These are phyloP conservation scores for Tholera decimalis DNA, from an alignment of 2,888 invertebrate genomes.

Conservation along the genomic window DNA sequence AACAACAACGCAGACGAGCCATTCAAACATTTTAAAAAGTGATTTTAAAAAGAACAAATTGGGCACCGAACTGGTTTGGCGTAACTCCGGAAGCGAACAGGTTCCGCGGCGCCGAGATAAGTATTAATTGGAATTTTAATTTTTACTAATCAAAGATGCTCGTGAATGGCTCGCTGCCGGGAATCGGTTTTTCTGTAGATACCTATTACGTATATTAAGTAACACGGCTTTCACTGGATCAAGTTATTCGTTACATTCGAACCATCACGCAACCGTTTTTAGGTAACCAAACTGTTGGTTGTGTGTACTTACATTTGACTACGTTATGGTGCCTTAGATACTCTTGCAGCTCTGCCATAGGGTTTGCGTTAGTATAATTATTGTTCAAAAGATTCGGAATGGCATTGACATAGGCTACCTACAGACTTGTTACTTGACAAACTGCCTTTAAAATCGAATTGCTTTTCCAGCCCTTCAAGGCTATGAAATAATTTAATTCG, in stretches of 20 bases:
- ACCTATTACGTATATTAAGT: constrained; percentile 84
- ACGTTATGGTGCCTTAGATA: constrained; percentile 61
- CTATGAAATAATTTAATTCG: constrained; percentile 6
- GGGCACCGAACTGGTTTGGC: constrained; percentile 80
- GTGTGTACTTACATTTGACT: constrained; percentile 66
- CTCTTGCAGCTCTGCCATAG: constrained; percentile 16
- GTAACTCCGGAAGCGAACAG: constrained; percentile 90
- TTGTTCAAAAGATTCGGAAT: not conserved
- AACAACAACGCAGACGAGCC: constrained; percentile 66
- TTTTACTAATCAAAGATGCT: constrained; percentile 84
- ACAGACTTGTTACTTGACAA: not conserved
- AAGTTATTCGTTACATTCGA: constrained; percentile 81
- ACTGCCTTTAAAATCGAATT: not conserved
- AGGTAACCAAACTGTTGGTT: constrained; percentile 79
- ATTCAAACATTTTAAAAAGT: constrained; percentile 70
- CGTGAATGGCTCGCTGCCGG: constrained; percentile 68
- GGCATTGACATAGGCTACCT: not conserved
- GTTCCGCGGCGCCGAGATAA: constrained; percentile 81
- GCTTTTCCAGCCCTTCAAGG: not conserved
- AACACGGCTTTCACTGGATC: constrained; percentile 86
- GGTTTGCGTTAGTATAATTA: constrained; percentile 8
- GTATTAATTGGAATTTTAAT: constrained; percentile 87
- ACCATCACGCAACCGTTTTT: constrained; percentile 85
- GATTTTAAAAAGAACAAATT: constrained; percentile 78
- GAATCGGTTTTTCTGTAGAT: constrained; percentile 75